These are phyloP conservation scores for Ageneiosus marmoratus DNA, from an alignment of 2,113 vertebrate genomes.

Conservation along the genomic window DNA sequence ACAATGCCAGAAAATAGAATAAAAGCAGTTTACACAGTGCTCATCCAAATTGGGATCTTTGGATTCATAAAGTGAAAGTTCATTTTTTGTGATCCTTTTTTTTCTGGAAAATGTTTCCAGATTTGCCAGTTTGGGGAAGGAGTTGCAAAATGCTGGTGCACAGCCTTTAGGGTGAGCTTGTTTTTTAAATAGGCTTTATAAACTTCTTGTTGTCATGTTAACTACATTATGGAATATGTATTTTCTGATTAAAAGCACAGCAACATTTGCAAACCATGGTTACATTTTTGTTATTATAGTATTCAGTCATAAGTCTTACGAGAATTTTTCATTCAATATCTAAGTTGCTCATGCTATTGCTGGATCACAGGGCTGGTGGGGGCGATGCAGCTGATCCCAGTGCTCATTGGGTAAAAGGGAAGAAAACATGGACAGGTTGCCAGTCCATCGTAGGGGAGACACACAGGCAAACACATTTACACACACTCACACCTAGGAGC, in stretches of 20 bases:
- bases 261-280: background rate
- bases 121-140: background rate
- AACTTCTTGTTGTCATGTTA: background rate
- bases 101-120: conserved; percentile 15
- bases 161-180: background rate
- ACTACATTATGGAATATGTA: background rate
- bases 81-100: background rate
- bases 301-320: background rate
- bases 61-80: background rate
- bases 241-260: background rate
- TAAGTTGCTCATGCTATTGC: no score
- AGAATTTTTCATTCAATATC: background rate
- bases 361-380: no score
- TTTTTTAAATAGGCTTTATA: background rate
- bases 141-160: background rate
- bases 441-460: no score
- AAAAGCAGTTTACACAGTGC: background rate
- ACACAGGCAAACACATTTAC: no score
- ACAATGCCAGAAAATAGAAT: background rate
- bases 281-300: background rate
- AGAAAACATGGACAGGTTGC: no score
- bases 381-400: no score
- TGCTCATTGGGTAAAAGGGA: no score
- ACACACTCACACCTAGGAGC: no score
- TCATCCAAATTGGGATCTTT: background rate